Conservation (phyloP, 2,113 vertebrate species). For the Catagonus wagneri region DNA sequence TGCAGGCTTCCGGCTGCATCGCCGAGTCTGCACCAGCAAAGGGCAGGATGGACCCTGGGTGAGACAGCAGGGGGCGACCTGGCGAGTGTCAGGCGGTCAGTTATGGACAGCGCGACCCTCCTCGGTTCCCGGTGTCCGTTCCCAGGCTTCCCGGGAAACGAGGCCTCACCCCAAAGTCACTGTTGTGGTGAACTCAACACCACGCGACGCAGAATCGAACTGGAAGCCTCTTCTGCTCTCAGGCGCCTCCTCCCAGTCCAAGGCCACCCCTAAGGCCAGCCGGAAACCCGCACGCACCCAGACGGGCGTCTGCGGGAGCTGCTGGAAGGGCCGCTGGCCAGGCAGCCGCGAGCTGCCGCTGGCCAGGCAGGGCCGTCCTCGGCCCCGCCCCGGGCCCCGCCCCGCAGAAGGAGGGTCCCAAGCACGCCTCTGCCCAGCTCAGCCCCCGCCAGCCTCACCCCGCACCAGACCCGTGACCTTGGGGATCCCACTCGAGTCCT, state of each 20-base stretch:
- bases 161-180: not conserved
- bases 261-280: not conserved
- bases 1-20: no score
- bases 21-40: no score
- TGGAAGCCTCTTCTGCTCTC: not conserved
- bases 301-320: no score
- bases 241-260: not conserved
- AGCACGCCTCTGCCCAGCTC: not conserved
- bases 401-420: not conserved
- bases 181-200: not conserved
- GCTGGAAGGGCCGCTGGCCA: rapidly evolving
- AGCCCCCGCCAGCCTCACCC: not conserved
- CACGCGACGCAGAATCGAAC: no score
- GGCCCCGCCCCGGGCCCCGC: no score
- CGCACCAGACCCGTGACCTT: not conserved
- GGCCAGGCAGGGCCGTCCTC: no score
- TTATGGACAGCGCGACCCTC: not conserved
- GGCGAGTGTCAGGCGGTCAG: rapidly evolving
- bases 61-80: rapidly evolving
- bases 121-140: not conserved
- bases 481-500: rapidly evolving
- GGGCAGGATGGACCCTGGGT: not conserved
- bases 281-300: rapidly evolving
- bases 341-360: no score
- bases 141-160: not conserved